Percentiles rank a stretch among this genome's conserved stretches.
phyloP scores from a whole-genome alignment of 2,113 vertebrate species.

The Motacilla tschutschensis region DNA sequence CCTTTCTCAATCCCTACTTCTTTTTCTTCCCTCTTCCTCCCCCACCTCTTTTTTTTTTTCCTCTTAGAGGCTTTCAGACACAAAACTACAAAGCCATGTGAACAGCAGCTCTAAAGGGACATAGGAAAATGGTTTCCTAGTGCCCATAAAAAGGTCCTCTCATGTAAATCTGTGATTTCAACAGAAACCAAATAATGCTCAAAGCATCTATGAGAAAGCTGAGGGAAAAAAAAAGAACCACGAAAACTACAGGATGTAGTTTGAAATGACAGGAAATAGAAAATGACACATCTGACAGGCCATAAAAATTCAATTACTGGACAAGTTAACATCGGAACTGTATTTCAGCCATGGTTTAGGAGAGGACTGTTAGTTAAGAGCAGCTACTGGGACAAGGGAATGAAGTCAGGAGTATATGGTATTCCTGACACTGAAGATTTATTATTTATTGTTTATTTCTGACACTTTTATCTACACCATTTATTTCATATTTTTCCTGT shows the following conservation, averaged over 20 bases:
- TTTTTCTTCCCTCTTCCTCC: background rate
- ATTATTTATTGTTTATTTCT: background rate
- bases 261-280: background rate
- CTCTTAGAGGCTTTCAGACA: background rate
- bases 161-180: background rate
- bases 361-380: background rate
- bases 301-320: background rate
- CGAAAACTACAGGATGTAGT: background rate
- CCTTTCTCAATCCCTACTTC: background rate
- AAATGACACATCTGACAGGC: background rate
- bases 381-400: background rate
- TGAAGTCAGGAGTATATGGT: background rate
- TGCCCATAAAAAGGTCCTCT: background rate
- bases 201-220: background rate
- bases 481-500: background rate
- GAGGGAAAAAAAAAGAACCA: fast-evolving
- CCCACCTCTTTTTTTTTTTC: background rate
- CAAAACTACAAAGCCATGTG: background rate
- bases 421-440: background rate
- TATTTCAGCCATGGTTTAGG: background rate
- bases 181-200: background rate
- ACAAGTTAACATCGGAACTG: background rate
- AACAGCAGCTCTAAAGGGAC: background rate
- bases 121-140: background rate
- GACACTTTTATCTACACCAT: background rate